Evolutionary conservation across 2,888 invertebrate genomes (phyloP), one percentile per base, ranked within the genome.

Genomic region (Ormyrus thymus): DNA sequence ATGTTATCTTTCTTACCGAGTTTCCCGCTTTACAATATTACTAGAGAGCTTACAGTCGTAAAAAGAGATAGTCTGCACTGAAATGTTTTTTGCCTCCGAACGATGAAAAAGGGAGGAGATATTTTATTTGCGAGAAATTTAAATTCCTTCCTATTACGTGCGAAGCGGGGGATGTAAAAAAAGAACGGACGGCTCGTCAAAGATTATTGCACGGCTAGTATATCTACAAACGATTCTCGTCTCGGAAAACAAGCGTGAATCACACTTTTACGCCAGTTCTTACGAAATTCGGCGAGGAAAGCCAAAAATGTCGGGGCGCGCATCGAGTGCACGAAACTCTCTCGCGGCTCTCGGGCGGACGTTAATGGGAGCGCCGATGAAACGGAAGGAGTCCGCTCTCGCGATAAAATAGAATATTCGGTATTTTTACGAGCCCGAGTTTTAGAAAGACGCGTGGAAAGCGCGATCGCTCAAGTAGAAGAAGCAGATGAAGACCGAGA

Each of bases 351-450:
- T 7, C 29, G 7, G 45, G 48, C 45, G 55, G 13, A 29, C 29
- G 29, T 29, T 29, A 29, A 29, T 29, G 29, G 29, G 29, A 29
- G 29, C 29, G 29, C 43, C 59, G 72, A 48, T 66, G 50, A 79
- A 73, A 46, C 53, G 53, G 65, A 72, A 59, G 51, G 48, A 56
- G n/a, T 55, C 9, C 43, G n/a, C 9, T 11, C 45, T 29, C 13
- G 77, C 62, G 82, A 81, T 74, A 81, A 82, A 82, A 82, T 74
- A 80, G 73, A 75, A 77, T 29, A 29, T 82, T 83, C 53, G 77
- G 75, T 82, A 81, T 83, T 82, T 83, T 83, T 83, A 82, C 70
- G 77, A 81, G 77, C 51, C 0, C 1, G 13, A 65, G 10, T 53
- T 50, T 74, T 15, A 66, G 58, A 9, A 48, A 55, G 29, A 29